Percentiles rank a stretch among this genome's conserved stretches.
Conservation (phyloP, 2,888 invertebrate genomes). For the Lasioglossum pauxillum region DNA sequence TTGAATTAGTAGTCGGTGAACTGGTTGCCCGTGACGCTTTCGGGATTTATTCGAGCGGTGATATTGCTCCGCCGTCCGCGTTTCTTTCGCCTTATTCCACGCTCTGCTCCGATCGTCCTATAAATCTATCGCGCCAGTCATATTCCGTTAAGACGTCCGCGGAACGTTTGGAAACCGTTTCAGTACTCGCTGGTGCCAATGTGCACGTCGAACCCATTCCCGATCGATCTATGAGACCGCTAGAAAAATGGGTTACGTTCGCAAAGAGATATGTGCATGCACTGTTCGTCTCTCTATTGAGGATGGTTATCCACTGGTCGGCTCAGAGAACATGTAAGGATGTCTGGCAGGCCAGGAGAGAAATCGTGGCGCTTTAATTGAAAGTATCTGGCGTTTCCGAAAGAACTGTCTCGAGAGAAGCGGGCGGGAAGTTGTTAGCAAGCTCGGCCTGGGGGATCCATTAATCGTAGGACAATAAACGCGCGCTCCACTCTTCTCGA, state of each 20-base stretch:
- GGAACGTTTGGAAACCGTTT: neutral
- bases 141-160: neutral
- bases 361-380: neutral
- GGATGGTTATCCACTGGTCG: neutral
- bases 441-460: conserved; percentile 44
- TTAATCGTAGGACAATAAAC: conserved; percentile 70
- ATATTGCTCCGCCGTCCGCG: conserved; percentile 23
- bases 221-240: neutral
- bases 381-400: neutral
- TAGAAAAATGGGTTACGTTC: neutral
- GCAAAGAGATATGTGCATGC: neutral
- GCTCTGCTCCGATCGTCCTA: neutral
- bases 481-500: conserved; percentile 50
- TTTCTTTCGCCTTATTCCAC: neutral
- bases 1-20: conserved; percentile 43
- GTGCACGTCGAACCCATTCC: too few species aligned
- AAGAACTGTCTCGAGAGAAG: conserved; percentile 24
- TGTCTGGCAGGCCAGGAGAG: neutral
- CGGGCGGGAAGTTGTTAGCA: conserved; percentile 8
- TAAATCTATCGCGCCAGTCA: conserved; percentile 6
- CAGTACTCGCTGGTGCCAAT: neutral
- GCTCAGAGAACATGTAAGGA: neutral
- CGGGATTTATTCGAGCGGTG: conserved; percentile 22
- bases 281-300: neutral
- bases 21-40: conserved; percentile 35